These are phyloP conservation scores for Nebria brevicollis DNA, from an alignment of 2,888 invertebrate genomes.

Conservation along the genomic window DNA sequence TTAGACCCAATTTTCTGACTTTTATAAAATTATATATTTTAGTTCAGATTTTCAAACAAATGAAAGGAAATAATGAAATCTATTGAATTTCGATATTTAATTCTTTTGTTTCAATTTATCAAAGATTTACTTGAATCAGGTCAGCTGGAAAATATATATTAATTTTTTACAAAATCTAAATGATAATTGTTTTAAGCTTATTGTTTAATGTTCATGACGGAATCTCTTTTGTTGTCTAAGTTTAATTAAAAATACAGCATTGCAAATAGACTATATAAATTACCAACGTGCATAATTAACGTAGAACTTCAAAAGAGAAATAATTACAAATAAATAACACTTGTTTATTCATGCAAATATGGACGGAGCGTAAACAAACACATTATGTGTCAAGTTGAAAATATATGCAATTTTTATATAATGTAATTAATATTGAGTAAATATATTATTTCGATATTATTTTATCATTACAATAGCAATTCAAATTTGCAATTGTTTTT, in stretches of 20 bases:
- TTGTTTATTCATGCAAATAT: slow-evolving; percentile 30
- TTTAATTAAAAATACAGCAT: slow-evolving; percentile 1
- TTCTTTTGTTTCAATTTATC: too few relatives aligned
- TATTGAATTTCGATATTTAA: too few relatives aligned
- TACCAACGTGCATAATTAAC: slow-evolving; percentile 3
- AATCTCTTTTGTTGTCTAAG: background rate
- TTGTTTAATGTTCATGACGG: background rate
- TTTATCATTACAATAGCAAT: too few relatives aligned
- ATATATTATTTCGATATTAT: too few relatives aligned
- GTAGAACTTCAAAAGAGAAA: slow-evolving; percentile 13
- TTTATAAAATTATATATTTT: too few relatives aligned
- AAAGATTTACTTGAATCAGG: background rate
- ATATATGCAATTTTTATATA: slow-evolving; percentile 5
- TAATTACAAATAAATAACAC: slow-evolving; percentile 32
- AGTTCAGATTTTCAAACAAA: too few relatives aligned
- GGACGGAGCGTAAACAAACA: slow-evolving; percentile 9
- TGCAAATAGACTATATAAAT: slow-evolving; percentile 26
- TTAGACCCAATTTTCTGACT: too few relatives aligned
- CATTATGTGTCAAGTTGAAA: background rate
- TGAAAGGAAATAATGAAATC: too few relatives aligned
- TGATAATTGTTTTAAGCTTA: background rate
- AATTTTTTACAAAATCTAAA: background rate
- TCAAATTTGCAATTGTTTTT: too few relatives aligned
- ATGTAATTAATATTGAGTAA: background rate
- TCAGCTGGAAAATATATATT: background rate